Conservation (phyloP, 1,140 invertebrate genomes). For the Heliconius congener region DNA sequence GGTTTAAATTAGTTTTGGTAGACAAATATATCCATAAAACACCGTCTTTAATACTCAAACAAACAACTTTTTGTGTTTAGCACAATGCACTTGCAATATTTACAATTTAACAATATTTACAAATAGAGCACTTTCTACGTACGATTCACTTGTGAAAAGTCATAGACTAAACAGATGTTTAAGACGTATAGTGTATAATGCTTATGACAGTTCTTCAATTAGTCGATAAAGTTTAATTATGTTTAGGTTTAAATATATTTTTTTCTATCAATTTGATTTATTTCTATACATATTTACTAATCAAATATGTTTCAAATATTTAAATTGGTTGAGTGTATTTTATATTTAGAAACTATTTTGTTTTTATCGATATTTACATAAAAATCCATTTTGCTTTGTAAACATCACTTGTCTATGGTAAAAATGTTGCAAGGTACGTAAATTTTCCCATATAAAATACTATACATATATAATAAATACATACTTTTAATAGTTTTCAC, state of each 20-base stretch:
- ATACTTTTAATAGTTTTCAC: not conserved
- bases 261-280: not conserved
- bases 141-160: slow-evolving; percentile 59
- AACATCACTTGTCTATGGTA: slow-evolving; percentile 38
- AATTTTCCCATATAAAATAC: slow-evolving; percentile 7
- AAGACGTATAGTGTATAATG: not conserved
- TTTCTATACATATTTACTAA: not conserved
- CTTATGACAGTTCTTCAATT: not conserved
- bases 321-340: not conserved
- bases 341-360: not conserved
- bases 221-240: not conserved
- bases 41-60: slow-evolving; percentile 49
- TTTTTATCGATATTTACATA: slow-evolving; percentile 29
- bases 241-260: not conserved
- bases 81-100: slow-evolving; percentile 53
- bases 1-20: slow-evolving; percentile 37
- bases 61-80: slow-evolving; percentile 37
- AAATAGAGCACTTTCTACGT: slow-evolving; percentile 70
- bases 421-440: slow-evolving; percentile 39
- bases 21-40: slow-evolving; percentile 57
- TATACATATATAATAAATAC: not conserved
- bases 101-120: slow-evolving; percentile 73
- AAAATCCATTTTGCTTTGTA: slow-evolving; percentile 16
- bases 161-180: slow-evolving; percentile 51
- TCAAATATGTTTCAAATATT: not conserved